phyloP scores from a whole-genome alignment of 2,888 invertebrate species.

The Siphonodentalium dalli region DNA sequence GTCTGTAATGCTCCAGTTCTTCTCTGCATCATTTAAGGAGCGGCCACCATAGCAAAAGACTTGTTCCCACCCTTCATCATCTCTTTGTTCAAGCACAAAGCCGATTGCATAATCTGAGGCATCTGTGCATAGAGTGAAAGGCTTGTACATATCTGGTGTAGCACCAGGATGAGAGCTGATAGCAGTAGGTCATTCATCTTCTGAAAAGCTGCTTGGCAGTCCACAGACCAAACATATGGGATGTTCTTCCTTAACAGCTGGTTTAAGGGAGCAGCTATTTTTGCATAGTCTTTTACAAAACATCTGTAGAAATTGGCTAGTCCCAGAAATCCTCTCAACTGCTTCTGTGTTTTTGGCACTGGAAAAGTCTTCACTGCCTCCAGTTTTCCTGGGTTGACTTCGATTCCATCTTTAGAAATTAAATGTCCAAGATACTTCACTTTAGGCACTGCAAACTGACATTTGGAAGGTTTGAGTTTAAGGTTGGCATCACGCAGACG shows the following conservation, averaged over 20 bases:
- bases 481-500: constrained; percentile 25
- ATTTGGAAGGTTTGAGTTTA: constrained; percentile 29
- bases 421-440: constrained; percentile 27
- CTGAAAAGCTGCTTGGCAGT: constrained; percentile 20
- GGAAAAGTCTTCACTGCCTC: constrained; percentile 9
- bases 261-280: no score
- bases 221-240: constrained; percentile 20
- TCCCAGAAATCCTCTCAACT: no score
- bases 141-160: no score
- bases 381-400: constrained; percentile 20
- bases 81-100: no score
- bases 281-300: no score
- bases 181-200: no score
- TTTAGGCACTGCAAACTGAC: constrained; percentile 23
- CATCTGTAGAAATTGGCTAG: no score
- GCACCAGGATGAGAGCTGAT: no score
- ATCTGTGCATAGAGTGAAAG: no score
- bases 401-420: constrained; percentile 19
- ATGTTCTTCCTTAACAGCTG: no score
- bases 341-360: constrained; percentile 15
- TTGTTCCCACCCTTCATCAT: constrained; percentile 15
- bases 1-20: constrained; percentile 25
- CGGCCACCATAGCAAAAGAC: constrained; percentile 31
- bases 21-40: constrained; percentile 21
- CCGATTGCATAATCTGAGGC: no score